Evolutionary conservation across 2,888 invertebrate species (phyloP).

Genomic region (Meliscaeva auricollis): DNA sequence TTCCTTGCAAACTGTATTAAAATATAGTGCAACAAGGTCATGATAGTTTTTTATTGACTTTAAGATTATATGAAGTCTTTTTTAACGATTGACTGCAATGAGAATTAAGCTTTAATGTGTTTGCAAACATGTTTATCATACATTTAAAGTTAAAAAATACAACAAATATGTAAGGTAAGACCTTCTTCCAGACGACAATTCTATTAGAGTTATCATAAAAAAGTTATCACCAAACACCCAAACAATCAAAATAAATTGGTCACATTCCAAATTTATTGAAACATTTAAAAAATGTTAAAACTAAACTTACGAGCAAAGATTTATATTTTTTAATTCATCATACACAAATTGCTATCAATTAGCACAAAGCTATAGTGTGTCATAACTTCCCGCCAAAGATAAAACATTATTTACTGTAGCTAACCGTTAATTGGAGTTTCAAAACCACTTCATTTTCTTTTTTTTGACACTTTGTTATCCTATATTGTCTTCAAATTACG

Average conservation of each 20-base stretch:
- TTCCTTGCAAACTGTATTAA: neutral
- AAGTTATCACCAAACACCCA: constrained; percentile 66
- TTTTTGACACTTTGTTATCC: constrained; percentile 63
- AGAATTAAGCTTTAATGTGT: neutral
- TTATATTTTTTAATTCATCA: constrained; percentile 1
- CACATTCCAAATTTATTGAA: constrained; percentile 45
- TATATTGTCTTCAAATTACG: constrained; percentile 28
- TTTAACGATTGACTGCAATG: neutral
- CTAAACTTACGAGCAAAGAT: constrained; percentile 62
- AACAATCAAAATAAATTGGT: constrained; percentile 60
- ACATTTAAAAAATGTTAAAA: constrained; percentile 22
- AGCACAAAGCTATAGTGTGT: constrained; percentile 31
- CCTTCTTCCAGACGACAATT: neutral
- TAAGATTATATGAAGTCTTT: neutral
- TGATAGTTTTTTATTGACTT: constrained; percentile 19
- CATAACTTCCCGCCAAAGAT: constrained; percentile 16
- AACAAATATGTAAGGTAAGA: neutral
- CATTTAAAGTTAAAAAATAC: neutral
- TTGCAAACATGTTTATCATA: constrained; percentile 8
- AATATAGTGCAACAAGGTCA: constrained; percentile 46
- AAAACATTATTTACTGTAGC: neutral
- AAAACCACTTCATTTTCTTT: constrained; percentile 33
- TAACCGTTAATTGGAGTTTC: constrained; percentile 22
- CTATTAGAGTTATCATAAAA: constrained; percentile 65
- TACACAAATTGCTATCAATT: constrained; percentile 48